Conservation (phyloP, 2,888 invertebrate genomes). For the Chironomus tentans region DNA sequence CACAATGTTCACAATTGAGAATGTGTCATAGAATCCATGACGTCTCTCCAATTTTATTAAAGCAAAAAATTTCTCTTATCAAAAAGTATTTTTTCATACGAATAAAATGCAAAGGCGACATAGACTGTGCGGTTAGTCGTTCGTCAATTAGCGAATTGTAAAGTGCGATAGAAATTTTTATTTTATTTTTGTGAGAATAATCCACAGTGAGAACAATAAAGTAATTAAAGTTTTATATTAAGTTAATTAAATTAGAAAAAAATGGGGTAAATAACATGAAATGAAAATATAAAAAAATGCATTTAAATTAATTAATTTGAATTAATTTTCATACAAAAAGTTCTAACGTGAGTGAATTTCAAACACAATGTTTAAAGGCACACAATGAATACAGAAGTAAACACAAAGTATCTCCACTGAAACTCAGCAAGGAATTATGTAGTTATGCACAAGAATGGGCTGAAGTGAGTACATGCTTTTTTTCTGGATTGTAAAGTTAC, state of each 20-base stretch:
- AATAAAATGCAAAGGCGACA: background rate
- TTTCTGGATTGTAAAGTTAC: no score
- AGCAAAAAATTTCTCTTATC: no score
- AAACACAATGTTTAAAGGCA: constrained; percentile 58
- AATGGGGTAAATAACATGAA: no score
- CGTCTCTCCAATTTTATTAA: no score
- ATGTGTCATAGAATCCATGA: no score
- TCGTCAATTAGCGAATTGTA: background rate
- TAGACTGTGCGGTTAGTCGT: background rate
- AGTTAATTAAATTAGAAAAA: no score
- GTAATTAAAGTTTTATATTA: no score
- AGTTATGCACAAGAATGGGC: constrained; percentile 67
- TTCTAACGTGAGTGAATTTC: constrained; percentile 44
- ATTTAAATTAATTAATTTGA: background rate
- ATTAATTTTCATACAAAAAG: background rate
- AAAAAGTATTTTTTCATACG: background rate
- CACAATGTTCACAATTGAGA: no score
- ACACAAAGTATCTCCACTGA: constrained; percentile 59
- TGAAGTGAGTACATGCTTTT: constrained; percentile 33
- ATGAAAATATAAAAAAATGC: background rate
- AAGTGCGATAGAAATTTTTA: no score
- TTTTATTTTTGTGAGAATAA: no score
- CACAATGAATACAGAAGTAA: constrained; percentile 62
- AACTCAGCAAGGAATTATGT: constrained; percentile 54
- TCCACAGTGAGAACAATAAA: no score